Conservation (phyloP, 1,140 invertebrate genomes). For the Octopus sinensis region DNA sequence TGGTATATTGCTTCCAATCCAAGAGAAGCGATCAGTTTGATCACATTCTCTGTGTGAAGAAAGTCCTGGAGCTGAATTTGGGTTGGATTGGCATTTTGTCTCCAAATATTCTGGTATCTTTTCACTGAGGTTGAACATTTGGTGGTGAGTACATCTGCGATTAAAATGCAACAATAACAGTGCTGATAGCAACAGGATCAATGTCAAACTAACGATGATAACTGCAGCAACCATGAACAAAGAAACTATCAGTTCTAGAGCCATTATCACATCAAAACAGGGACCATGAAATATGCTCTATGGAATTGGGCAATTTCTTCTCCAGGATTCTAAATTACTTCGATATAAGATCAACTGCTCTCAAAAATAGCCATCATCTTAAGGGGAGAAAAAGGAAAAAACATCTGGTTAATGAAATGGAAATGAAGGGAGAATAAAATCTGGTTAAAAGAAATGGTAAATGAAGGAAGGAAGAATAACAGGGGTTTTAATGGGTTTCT, state of each 20-base stretch:
- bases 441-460: background rate
- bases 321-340: background rate
- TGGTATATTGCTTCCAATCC: constrained; percentile 49
- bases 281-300: background rate
- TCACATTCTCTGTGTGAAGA: background rate
- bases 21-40: constrained; percentile 28
- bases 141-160: background rate
- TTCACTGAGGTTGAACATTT: background rate
- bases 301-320: background rate
- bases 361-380: background rate
- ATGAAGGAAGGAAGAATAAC: background rate
- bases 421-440: background rate
- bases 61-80: background rate
- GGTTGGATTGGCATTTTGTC: background rate
- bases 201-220: background rate
- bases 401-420: background rate
- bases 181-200: constrained; percentile 7
- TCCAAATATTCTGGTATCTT: background rate
- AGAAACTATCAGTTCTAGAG: constrained; percentile 1
- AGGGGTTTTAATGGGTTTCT: background rate
- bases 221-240: background rate
- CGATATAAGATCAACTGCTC: background rate
- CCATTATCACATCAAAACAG: background rate
- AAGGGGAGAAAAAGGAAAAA: background rate
- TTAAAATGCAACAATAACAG: constrained; percentile 3